Base-by-base conservation (phyloP, 30 jellyfish, hydroid and myxozoan species). In the Phacellophora camtschatica region DNA sequence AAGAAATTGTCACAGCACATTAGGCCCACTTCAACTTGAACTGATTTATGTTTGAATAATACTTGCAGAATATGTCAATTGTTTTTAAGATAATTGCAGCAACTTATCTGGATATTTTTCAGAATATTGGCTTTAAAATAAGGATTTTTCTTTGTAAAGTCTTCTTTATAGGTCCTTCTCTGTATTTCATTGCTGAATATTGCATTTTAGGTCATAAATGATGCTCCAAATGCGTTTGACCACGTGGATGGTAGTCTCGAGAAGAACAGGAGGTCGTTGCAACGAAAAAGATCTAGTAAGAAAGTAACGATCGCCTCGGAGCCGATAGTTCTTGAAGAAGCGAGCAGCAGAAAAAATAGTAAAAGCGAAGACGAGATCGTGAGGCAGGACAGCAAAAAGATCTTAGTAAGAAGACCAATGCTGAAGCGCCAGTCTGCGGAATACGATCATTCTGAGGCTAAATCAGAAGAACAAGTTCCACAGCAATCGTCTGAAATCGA, bases 371-470 rank as follows among this genome's bases (percentile, higher is more conserved):
- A 59, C 20, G 22, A 63, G 57, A 18, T 25, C 19, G 23, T 7
- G 13, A 61, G 43, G 1, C 24, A 64, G 31, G 45, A 74, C 58
- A 32, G 65, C 20, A 72, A 54, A 42, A 54, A 31, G 15, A 54
- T 72, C 3, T 72, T 72, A 65, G 54, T 50, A 32, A 77, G 77
- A 56, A 80, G 79, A 41, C 91, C 91, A 1, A 76, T 65, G 1
- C 50, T 80, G 59, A 66, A 67, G 41, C 63, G 91, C 57, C 91
- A 80, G 33, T 55, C 84, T 1, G 91, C 91, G 8, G 77, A 80
- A 36, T 83, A 64, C 1, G 88, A 75, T 19, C 39, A 30, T 23
- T 81, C 51, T 5, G 62, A 24, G 33, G 65, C 9, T 16, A 19
- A 12, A 11, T 5, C 37, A 5, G 34, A 32, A 6, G 35, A 20